Percentiles rank a stretch among this genome's conserved stretches.
Evolutionary conservation across 2,113 vertebrate genomes (phyloP).

Genomic region (Cebidichthys violaceus): DNA sequence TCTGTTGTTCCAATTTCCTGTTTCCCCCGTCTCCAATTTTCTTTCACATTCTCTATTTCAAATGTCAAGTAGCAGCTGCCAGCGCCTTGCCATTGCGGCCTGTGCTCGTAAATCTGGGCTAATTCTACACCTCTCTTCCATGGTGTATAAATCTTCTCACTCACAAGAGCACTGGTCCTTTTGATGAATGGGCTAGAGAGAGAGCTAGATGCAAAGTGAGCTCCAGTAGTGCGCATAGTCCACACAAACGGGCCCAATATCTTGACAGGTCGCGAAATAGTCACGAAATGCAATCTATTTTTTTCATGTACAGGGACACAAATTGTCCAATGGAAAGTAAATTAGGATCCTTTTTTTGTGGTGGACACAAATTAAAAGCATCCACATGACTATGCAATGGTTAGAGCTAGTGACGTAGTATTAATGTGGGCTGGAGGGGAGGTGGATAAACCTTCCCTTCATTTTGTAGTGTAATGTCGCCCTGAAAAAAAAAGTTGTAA

Average conservation of each 20-base stretch:
- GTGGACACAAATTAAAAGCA: background rate
- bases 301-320: background rate
- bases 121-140: slow-evolving; percentile 82
- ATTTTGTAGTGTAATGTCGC: background rate
- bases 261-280: background rate
- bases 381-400: background rate
- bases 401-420: background rate
- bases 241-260: slow-evolving; percentile 3
- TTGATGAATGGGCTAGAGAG: slow-evolving; percentile 80
- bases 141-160: slow-evolving; percentile 81
- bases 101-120: slow-evolving; percentile 81
- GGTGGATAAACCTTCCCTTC: background rate
- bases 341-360: background rate
- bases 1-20: slow-evolving; percentile 76
- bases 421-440: too few species aligned
- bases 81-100: slow-evolving; percentile 72
- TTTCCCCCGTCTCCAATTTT: slow-evolving; percentile 70
- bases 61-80: slow-evolving; percentile 81
- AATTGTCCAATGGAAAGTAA: background rate
- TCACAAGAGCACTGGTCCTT: slow-evolving; percentile 74
- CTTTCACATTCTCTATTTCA: slow-evolving; percentile 71
- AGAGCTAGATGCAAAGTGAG: slow-evolving; percentile 64
- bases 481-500: background rate
- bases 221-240: slow-evolving; percentile 53
- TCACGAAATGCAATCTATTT: background rate